Conservation (phyloP, 30 jellyfish, hydroid and myxozoan genomes). For the Cassiopea xamachana region DNA sequence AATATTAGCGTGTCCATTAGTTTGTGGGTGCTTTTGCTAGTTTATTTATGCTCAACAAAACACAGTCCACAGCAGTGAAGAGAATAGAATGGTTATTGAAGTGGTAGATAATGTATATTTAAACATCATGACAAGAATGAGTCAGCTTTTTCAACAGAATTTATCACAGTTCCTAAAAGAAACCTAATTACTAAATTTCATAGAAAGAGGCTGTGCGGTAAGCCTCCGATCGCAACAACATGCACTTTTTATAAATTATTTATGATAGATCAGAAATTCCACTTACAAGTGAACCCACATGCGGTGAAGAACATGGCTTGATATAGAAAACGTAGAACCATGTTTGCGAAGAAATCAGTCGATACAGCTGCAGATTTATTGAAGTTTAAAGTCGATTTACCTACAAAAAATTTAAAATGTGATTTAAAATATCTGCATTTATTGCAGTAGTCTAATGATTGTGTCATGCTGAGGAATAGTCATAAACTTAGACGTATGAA, state of each 20-base stretch:
- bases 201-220: background rate
- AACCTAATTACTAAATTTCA: background rate
- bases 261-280: background rate
- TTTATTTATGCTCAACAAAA: no score
- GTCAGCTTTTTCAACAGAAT: background rate
- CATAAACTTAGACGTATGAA: no score
- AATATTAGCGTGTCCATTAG: no score
- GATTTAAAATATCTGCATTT: background rate
- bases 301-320: constrained; percentile 12
- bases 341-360: constrained; percentile 4
- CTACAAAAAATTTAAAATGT: background rate
- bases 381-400: background rate
- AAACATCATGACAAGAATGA: background rate
- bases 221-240: background rate
- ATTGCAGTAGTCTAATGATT: background rate
- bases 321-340: constrained; percentile 13
- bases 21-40: no score
- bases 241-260: constrained; percentile 9
- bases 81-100: background rate
- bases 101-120: background rate
- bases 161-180: background rate
- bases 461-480: no score
- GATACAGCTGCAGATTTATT: constrained; percentile 29
- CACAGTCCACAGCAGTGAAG: background rate
- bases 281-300: constrained; percentile 52